phyloP scores from a whole-genome alignment of 2,888 invertebrate species.

The Mythimna vitellina region DNA sequence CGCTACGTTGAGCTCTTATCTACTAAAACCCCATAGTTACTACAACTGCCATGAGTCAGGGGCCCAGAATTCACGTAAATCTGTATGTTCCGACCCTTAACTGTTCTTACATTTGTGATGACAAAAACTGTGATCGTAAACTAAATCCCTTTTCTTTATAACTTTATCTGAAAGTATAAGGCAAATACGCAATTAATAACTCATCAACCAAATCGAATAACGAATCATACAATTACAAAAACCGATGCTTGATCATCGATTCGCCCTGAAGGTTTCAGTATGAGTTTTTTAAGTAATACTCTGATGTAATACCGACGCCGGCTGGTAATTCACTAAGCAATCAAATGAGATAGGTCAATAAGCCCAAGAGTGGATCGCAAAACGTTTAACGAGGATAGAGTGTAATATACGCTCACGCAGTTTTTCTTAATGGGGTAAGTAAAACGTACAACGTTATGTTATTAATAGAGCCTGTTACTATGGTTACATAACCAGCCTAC shows the following conservation, averaged over 20 bases:
- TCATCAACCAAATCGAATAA: slow-evolving; percentile 10
- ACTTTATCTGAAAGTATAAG: too few relatives aligned
- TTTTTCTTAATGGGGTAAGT: slow-evolving; percentile 34
- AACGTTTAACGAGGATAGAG: slow-evolving; percentile 62
- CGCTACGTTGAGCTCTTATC: too few relatives aligned
- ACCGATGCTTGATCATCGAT: slow-evolving; percentile 26
- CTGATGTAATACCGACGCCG: slow-evolving; percentile 60
- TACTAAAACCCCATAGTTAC: too few relatives aligned
- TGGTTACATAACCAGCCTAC: not conserved
- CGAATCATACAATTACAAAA: slow-evolving; percentile 12
- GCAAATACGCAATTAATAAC: not conserved
- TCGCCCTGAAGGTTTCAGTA: slow-evolving; percentile 14
- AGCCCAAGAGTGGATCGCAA: slow-evolving; percentile 65
- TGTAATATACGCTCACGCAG: slow-evolving; percentile 52
- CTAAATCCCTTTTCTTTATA: too few relatives aligned
- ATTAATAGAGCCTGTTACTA: slow-evolving; percentile 11
- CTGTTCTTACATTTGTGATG: too few relatives aligned
- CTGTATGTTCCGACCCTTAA: too few relatives aligned
- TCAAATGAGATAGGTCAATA: slow-evolving; percentile 68
- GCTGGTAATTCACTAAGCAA: slow-evolving; percentile 62
- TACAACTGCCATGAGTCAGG: too few relatives aligned
- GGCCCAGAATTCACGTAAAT: too few relatives aligned
- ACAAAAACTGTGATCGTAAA: too few relatives aligned
- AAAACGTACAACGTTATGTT: slow-evolving; percentile 13
- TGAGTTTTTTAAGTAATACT: slow-evolving; percentile 49